phyloP scores from a whole-genome alignment of 2,888 invertebrate species.

The Atherix ibis region DNA sequence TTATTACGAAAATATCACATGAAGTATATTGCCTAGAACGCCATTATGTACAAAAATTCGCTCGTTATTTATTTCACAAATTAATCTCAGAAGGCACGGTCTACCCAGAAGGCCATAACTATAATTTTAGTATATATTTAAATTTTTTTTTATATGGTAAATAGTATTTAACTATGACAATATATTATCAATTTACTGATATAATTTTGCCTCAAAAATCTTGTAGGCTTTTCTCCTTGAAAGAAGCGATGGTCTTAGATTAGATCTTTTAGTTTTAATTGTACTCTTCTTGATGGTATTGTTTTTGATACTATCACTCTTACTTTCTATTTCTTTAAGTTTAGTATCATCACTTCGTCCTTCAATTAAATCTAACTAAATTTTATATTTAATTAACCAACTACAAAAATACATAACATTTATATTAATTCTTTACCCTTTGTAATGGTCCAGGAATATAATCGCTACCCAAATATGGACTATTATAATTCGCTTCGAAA shows the following conservation, averaged over 20 bases:
- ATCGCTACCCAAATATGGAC: slow-evolving; percentile 42
- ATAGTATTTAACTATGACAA: background rate
- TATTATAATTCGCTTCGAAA: slow-evolving; percentile 50
- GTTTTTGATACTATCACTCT: background rate
- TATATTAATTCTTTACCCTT: slow-evolving; percentile 27
- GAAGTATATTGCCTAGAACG: slow-evolving; percentile 48
- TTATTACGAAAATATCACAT: slow-evolving; percentile 52
- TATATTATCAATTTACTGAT: slow-evolving; percentile 33
- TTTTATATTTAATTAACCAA: slow-evolving; percentile 1
- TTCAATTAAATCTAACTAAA: slow-evolving; percentile 1
- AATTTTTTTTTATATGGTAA: slow-evolving; percentile 9
- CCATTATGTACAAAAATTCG: slow-evolving; percentile 36
- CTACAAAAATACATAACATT: background rate
- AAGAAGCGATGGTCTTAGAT: slow-evolving; percentile 27
- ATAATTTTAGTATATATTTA: background rate
- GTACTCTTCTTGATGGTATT: slow-evolving; percentile 6
- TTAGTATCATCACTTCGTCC: background rate
- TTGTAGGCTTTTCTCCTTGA: slow-evolving; percentile 38
- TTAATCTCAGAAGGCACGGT: slow-evolving; percentile 44
- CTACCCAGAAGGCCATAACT: slow-evolving; percentile 44
- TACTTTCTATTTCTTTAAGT: background rate
- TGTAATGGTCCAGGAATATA: slow-evolving; percentile 39
- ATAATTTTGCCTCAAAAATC: slow-evolving; percentile 38
- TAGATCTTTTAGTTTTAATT: slow-evolving; percentile 20
- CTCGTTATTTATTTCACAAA: slow-evolving; percentile 45